Percentiles rank a stretch among this genome's conserved stretches.
phyloP scores from a whole-genome alignment of 2,888 invertebrate genomes.

The Halictus ligatus region DNA sequence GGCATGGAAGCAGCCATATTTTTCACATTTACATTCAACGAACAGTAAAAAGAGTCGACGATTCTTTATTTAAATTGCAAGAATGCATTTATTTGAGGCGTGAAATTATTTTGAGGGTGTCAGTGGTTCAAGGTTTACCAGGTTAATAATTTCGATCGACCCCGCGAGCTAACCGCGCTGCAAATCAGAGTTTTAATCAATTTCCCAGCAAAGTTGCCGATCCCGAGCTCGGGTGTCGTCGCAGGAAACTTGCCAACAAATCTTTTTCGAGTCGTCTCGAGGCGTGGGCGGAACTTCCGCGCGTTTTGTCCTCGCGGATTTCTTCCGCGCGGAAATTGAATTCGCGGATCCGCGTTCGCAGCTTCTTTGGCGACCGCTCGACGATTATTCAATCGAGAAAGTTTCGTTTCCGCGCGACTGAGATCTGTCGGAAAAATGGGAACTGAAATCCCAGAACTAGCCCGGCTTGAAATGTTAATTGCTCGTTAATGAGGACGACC shows the following conservation, averaged over 20 bases:
- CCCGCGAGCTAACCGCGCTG: too few relatives aligned
- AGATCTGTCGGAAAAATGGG: neutral
- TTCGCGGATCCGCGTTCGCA: constrained; percentile 10
- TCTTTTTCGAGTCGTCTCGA: constrained; percentile 16
- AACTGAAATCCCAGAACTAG: neutral
- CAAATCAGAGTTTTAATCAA: constrained; percentile 21
- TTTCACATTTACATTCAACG: too few relatives aligned
- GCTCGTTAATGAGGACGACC: too few relatives aligned
- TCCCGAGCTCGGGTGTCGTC: neutral
- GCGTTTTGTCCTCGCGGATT: neutral
- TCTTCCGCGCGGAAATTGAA: constrained; percentile 12
- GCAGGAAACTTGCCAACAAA: constrained; percentile 1
- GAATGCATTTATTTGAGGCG: too few relatives aligned
- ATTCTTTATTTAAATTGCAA: too few relatives aligned
- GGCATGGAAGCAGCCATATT: too few relatives aligned
- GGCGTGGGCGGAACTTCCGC: neutral
- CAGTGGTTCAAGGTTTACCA: too few relatives aligned
- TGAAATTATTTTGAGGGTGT: too few relatives aligned
- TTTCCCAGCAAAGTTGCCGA: neutral
- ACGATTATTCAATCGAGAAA: constrained; percentile 36
- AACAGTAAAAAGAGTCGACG: too few relatives aligned
- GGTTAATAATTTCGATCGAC: too few relatives aligned
- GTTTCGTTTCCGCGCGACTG: constrained; percentile 8
- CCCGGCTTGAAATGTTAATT: too few relatives aligned
- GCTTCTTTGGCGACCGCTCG: constrained; percentile 27